Percentiles rank a stretch among this genome's conserved stretches.
Conservation (phyloP, 2,888 invertebrate genomes). For the Hemaris fuciformis region DNA sequence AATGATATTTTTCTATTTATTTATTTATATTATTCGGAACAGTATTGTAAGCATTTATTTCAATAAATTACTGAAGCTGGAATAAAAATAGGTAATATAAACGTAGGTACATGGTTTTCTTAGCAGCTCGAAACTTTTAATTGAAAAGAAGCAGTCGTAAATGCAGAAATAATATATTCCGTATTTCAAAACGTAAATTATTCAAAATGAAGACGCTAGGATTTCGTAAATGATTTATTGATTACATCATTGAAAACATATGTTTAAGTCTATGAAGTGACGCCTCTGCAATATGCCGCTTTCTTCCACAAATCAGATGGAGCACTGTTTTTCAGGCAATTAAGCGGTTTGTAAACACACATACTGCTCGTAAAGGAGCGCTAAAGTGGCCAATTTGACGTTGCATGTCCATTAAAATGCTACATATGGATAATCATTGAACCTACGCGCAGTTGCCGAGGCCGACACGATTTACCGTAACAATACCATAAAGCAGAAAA, state of each 20-base stretch:
- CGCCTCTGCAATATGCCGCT: constrained; percentile 20
- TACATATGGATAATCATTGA: constrained; percentile 59
- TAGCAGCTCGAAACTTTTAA: no score
- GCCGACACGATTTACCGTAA: constrained; percentile 32
- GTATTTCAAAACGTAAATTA: no score
- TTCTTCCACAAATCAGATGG: constrained; percentile 33
- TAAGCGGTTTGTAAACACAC: constrained; percentile 42
- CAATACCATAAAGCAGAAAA: not conserved
- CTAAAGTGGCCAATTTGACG: constrained; percentile 58
- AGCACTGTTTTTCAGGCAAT: constrained; percentile 32
- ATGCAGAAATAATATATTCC: no score
- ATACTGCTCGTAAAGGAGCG: constrained; percentile 35
- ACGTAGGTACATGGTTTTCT: no score
- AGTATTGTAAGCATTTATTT: no score
- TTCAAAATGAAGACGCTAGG: no score
- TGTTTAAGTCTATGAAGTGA: not conserved
- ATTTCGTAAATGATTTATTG: not conserved
- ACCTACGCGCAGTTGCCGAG: constrained; percentile 59
- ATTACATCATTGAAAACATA: not conserved
- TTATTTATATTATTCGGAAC: no score
- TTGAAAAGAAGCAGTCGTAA: no score
- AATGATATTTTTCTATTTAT: no score
- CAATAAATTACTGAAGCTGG: no score
- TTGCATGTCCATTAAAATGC: constrained; percentile 54
- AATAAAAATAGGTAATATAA: no score